Percentiles rank a stretch among this genome's conserved stretches.
These are phyloP conservation scores for Notodonta dromedarius DNA, from an alignment of 2,888 invertebrate species.

Conservation along the genomic window DNA sequence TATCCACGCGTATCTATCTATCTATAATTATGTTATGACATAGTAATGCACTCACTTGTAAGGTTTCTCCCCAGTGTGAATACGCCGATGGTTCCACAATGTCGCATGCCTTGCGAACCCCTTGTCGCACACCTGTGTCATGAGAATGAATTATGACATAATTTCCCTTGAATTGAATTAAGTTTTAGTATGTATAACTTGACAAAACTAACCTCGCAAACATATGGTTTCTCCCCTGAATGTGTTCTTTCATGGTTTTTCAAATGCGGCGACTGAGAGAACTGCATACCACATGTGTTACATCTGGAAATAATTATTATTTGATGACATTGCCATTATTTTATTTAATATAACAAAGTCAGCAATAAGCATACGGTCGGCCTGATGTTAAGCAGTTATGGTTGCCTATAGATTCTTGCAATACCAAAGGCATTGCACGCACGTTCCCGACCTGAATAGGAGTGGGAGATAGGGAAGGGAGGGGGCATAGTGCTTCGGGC, in stretches of 20 bases:
- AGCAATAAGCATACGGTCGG: background rate
- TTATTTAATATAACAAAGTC: background rate
- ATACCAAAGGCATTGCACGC: too few relatives aligned
- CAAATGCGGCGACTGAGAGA: constrained; percentile 94
- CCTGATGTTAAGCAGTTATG: too few relatives aligned
- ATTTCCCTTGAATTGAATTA: too few relatives aligned
- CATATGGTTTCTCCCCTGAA: constrained; percentile 94
- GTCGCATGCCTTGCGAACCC: constrained; percentile 95
- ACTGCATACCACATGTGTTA: constrained; percentile 95
- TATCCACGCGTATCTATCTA: background rate
- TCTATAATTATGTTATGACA: background rate
- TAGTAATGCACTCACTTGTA: constrained; percentile 85
- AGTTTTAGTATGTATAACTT: too few relatives aligned
- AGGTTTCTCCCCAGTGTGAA: constrained; percentile 94
- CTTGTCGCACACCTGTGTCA: constrained; percentile 89
- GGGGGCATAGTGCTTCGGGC: too few relatives aligned
- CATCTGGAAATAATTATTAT: constrained; percentile 82
- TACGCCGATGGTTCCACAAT: constrained; percentile 94
- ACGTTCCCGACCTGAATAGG: too few relatives aligned
- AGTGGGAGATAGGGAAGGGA: too few relatives aligned
- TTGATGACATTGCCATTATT: background rate
- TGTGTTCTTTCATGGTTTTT: constrained; percentile 95
- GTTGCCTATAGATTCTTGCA: too few relatives aligned
- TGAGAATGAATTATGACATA: background rate
- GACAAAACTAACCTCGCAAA: constrained; percentile 86